A percentile compares a stretch with the other conserved stretches of the same genome.
These are phyloP conservation scores for Riparia riparia DNA, from an alignment of 2,113 vertebrate species.

Conservation along the genomic window DNA sequence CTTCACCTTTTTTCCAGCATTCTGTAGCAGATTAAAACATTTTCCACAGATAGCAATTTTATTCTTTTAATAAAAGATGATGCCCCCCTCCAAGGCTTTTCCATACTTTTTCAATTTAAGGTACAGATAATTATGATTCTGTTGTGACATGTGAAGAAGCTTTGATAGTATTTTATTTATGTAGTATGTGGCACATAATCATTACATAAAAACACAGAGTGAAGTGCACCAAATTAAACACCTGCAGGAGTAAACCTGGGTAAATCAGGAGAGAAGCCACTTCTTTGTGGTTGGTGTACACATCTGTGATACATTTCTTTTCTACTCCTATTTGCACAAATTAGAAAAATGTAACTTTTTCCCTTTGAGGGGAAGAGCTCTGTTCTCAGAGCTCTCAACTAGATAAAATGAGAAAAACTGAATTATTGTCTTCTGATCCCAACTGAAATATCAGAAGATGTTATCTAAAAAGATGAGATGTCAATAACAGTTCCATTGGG, in stretches of 20 bases:
- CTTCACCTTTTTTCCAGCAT: not conserved
- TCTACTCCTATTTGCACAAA: not conserved
- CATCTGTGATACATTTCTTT: not conserved
- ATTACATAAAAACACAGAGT: not conserved
- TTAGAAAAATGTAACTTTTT: not conserved
- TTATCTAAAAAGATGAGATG: not conserved
- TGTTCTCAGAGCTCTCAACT: not conserved
- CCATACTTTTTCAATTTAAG: not conserved
- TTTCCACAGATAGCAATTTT: not conserved
- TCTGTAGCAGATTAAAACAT: not conserved
- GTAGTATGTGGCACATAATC: not conserved
- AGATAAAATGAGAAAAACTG: not conserved
- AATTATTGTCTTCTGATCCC: not conserved
- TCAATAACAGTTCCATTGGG: not conserved
- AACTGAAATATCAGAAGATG: not conserved
- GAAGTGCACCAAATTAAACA: not conserved
- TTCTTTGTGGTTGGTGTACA: not conserved
- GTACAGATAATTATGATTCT: not conserved
- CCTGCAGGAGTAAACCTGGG: not conserved
- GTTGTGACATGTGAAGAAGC: not conserved
- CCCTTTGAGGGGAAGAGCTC: too few species aligned
- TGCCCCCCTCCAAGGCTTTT: not conserved
- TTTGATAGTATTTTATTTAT: not conserved
- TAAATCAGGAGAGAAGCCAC: not conserved
- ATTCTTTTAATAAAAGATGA: not conserved